Evolutionary conservation across 2,888 invertebrate genomes (phyloP).

Genomic region (Amorpha juglandis): DNA sequence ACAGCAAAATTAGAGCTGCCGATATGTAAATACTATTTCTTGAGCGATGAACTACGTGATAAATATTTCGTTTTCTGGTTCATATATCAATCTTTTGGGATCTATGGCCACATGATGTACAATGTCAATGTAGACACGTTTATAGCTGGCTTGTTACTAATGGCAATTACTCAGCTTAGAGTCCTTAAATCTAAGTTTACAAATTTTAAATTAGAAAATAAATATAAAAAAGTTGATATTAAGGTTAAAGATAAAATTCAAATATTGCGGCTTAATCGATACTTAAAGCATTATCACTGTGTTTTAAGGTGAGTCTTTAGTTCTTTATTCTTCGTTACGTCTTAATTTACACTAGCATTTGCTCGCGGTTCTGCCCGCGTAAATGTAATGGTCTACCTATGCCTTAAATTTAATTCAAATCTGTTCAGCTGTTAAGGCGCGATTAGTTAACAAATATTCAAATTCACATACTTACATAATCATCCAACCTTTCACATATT

Average conservation of each 20-base stretch:
- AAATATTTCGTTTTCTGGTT: slow-evolving; percentile 56
- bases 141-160: slow-evolving; percentile 58
- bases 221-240: slow-evolving; percentile 33
- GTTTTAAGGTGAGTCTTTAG: slow-evolving; percentile 51
- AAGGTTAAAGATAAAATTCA: slow-evolving; percentile 36
- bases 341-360: too few relatives aligned
- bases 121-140: slow-evolving; percentile 64
- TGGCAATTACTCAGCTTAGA: slow-evolving; percentile 59
- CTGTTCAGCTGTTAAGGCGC: too few relatives aligned
- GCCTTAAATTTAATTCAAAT: too few relatives aligned
- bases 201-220: slow-evolving; percentile 45
- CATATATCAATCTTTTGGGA: slow-evolving; percentile 62
- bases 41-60: slow-evolving; percentile 53
- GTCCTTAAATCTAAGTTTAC: slow-evolving; percentile 56
- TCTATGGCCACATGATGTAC: slow-evolving; percentile 69
- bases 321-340: not conserved
- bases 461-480: too few relatives aligned
- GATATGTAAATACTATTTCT: slow-evolving; percentile 69
- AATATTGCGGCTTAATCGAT: slow-evolving; percentile 43
- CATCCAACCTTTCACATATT: too few relatives aligned
- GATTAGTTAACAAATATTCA: too few relatives aligned
- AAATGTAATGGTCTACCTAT: too few relatives aligned
- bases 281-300: slow-evolving; percentile 57
- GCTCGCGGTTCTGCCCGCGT: too few relatives aligned
- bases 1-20: slow-evolving; percentile 56